Conservation (phyloP, 2,797 vertebrate genomes). For the Potorous gilbertii region DNA sequence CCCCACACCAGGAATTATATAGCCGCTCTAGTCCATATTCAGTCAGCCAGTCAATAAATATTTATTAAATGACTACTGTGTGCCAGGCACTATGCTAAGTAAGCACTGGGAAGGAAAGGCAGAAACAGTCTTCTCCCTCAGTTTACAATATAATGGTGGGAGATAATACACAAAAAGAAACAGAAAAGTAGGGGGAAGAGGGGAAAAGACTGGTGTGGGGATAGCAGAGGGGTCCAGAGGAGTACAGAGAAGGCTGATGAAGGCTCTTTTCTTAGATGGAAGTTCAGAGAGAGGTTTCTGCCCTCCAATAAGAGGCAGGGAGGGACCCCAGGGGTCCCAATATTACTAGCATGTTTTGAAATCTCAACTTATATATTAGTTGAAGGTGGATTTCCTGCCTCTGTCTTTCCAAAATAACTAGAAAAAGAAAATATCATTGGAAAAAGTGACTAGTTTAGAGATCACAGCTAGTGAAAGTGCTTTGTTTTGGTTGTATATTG, state of each 20-base stretch:
- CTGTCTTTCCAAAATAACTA: background rate
- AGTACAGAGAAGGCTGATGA: background rate
- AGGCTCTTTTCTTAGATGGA: background rate
- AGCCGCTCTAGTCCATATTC: background rate
- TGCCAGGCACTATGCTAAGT: background rate
- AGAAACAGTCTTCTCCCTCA: background rate
- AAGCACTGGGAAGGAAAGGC: background rate
- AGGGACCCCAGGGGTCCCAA: background rate
- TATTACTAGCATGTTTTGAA: conserved; percentile 10
- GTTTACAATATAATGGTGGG: background rate
- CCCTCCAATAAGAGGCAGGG: too few relatives aligned
- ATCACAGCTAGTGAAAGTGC: background rate
- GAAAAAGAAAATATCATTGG: conserved; percentile 21
- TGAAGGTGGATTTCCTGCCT: background rate
- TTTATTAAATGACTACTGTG: background rate
- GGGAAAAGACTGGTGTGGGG: background rate
- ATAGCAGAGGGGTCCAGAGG: background rate
- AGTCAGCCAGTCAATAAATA: background rate
- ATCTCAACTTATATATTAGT: conserved; percentile 4
- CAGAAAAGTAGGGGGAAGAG: background rate
- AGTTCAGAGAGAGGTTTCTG: background rate
- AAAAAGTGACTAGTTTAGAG: background rate
- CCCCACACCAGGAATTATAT: background rate
- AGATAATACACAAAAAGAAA: background rate
- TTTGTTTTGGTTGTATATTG: background rate